A percentile compares a stretch with the other conserved stretches of the same genome.
Conservation (phyloP, 1,140 invertebrate species). For the Homarus americanus region DNA sequence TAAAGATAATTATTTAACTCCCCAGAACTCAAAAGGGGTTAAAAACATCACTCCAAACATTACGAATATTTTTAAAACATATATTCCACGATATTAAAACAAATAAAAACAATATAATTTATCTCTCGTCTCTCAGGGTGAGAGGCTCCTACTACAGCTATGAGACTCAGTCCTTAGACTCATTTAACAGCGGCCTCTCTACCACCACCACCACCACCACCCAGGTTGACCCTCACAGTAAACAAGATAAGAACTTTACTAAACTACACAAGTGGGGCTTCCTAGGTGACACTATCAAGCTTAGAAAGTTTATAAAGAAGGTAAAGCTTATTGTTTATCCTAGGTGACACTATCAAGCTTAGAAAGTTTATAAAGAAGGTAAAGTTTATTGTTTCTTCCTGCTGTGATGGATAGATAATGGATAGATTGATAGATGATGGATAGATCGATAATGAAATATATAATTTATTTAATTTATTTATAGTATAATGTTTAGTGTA, state of each 20-base stretch:
- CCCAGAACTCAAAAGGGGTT: no score
- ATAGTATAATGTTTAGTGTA: no score
- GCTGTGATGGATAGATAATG: no score
- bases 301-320: conserved; percentile 63
- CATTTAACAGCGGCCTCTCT: conserved; percentile 36
- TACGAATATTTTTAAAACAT: no score
- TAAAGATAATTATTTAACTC: no score
- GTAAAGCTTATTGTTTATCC: conserved; percentile 1
- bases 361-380: conserved; percentile 65
- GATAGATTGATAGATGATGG: no score
- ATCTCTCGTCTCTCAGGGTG: no score
- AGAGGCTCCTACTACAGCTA: conserved; percentile 57
- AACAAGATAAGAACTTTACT: conserved; percentile 52
- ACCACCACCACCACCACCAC: background rate
- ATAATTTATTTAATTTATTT: no score
- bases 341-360: conserved; percentile 43
- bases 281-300: conserved; percentile 41
- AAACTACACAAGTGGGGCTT: conserved; percentile 62
- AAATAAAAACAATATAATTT: no score
- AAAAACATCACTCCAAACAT: no score
- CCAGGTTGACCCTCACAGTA: conserved; percentile 33
- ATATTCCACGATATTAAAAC: no score
- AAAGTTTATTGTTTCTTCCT: background rate
- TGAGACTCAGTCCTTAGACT: conserved; percentile 57
- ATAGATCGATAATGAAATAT: no score